Conservation (phyloP, 2,113 vertebrate species). For the Anhinga rufa region DNA sequence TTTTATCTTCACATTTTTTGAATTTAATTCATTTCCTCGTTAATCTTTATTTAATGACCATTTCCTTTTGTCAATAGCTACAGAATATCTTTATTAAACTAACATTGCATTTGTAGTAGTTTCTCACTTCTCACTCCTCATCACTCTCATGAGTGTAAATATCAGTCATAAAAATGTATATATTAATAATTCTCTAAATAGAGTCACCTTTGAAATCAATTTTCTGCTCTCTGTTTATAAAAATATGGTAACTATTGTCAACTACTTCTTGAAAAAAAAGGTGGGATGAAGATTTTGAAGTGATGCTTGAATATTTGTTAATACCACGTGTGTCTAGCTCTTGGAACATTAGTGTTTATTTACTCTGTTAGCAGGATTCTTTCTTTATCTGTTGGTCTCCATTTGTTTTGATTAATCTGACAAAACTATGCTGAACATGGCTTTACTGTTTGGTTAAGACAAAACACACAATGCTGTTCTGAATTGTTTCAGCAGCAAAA, state of each 20-base stretch:
- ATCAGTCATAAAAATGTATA: neutral
- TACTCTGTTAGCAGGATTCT: neutral
- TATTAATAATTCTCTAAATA: neutral
- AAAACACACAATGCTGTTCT: neutral
- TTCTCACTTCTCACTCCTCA: neutral
- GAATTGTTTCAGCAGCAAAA: neutral
- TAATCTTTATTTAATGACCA: constrained; percentile 25
- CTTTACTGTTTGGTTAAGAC: neutral
- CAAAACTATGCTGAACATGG: neutral
- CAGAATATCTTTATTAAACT: constrained; percentile 1
- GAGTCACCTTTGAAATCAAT: neutral
- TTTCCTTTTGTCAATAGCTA: neutral
- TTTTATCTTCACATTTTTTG: neutral
- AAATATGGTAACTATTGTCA: neutral
- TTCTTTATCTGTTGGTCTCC: neutral
- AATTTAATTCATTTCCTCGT: neutral
- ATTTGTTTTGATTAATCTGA: neutral
- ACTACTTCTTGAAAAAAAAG: neutral
- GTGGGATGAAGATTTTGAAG: neutral
- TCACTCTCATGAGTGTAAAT: neutral
- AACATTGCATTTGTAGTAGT: neutral
- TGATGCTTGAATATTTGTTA: neutral
- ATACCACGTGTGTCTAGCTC: too few relatives aligned
- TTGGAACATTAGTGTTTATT: neutral
- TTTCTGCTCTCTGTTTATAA: neutral